These are phyloP conservation scores for Autographa pulchrina DNA, from an alignment of 2,888 invertebrate species.

Conservation along the genomic window DNA sequence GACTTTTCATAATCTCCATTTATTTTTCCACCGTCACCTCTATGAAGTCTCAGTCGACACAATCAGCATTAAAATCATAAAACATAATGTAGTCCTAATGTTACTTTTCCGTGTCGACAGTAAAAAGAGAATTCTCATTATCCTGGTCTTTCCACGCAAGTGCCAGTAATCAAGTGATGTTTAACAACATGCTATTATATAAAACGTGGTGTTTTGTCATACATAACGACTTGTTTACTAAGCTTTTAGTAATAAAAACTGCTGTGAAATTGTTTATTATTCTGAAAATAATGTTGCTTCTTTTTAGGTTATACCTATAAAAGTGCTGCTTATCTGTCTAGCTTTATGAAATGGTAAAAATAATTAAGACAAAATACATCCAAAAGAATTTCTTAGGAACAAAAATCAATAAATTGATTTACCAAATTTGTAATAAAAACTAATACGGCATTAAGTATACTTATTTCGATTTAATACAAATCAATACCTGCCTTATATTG, in stretches of 20 bases:
- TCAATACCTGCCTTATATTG: too few species aligned
- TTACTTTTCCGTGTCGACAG: constrained; percentile 30
- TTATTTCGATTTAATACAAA: too few species aligned
- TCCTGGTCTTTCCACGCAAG: constrained; percentile 20
- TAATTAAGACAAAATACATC: too few species aligned
- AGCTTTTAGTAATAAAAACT: neutral
- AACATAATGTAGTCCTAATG: constrained; percentile 29
- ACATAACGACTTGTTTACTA: neutral
- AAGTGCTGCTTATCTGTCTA: neutral
- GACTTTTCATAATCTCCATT: neutral
- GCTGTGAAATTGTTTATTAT: neutral
- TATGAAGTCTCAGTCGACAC: neutral
- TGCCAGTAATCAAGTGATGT: constrained; percentile 18
- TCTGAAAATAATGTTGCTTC: neutral
- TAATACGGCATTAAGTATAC: too few species aligned
- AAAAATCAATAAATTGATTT: too few species aligned
- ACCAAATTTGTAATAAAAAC: too few species aligned
- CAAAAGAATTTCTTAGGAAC: too few species aligned
- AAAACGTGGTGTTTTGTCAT: neutral
- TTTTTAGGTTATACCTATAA: neutral
- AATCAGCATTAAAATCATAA: constrained; percentile 21
- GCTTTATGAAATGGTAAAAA: neutral
- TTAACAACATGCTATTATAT: constrained; percentile 8
- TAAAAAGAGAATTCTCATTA: constrained; percentile 16
- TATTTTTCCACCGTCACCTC: neutral